Conservation (phyloP, 2,797 vertebrate genomes). For the Anguilla anguilla region DNA sequence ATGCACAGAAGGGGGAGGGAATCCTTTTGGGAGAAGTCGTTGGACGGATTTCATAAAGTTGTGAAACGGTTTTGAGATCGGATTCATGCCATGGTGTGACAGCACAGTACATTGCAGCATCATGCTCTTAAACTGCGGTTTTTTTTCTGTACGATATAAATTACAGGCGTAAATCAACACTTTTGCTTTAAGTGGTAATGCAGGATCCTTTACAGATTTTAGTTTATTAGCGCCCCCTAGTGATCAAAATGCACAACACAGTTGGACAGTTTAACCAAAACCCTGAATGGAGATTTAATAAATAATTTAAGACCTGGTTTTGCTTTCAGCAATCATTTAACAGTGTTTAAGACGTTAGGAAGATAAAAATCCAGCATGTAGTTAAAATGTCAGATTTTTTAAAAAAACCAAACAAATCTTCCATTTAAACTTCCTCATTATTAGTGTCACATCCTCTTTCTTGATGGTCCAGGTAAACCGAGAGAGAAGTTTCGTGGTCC, state of each 20-base stretch:
- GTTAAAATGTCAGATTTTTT: conserved; percentile 30
- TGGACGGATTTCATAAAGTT: conserved; percentile 7
- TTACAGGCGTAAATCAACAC: conserved; percentile 5
- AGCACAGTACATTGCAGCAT: not conserved
- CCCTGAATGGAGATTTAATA: conserved; percentile 29
- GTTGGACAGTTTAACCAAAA: conserved; percentile 11
- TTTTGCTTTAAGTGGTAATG: not conserved
- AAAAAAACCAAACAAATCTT: conserved; percentile 17
- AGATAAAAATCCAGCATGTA: conserved; percentile 43
- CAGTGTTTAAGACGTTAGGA: conserved; percentile 43
- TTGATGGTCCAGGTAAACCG: conserved; percentile 33
- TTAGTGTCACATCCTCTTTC: conserved; percentile 33
- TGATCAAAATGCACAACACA: conserved; percentile 22
- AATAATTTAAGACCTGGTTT: conserved; percentile 37
- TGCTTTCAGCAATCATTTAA: conserved; percentile 25
- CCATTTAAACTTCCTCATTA: conserved; percentile 17
- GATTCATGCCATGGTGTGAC: not conserved
- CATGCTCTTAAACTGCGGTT: not conserved
- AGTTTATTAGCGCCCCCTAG: conserved; percentile 30
- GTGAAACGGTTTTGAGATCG: not conserved
- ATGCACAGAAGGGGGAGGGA: not conserved
- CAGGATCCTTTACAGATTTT: not conserved
- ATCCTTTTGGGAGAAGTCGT: not conserved
- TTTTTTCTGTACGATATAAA: not conserved
- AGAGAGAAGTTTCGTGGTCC: conserved; percentile 5